Evolutionary conservation across 2,888 invertebrate species (phyloP), one percentile per base, ranked within the genome.

Genomic region (Diarsia brunnea): DNA sequence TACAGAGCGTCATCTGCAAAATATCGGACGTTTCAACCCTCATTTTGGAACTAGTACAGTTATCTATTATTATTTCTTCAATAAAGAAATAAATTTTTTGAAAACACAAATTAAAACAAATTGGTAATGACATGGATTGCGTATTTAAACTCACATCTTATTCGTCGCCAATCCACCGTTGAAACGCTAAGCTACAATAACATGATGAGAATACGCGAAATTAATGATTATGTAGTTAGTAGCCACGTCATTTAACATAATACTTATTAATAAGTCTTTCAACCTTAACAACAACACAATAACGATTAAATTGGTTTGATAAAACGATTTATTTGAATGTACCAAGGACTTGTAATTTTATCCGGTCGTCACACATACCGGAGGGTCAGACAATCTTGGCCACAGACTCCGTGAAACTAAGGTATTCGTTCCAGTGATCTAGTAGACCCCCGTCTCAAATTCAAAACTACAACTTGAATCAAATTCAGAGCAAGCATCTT

Each of bases 401-500:
- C 38, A 38, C 38, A 38, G 8, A 5, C 8, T 38, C 38, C 8
- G 1, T 27, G 11, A 60, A 60, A 60, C 27, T 8, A 55, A 14
- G 16, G 27, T 3, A 27, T 19, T 27, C 4, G 8, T 38, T 53
- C 5, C 19, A 19, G 12, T 38, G 43, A 21, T 19, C 21, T 12
- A 78, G 5, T 21, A 21, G 11, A 75, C 16, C 21, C 49, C 53
- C 5, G 27, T 31, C 8, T 4, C 19, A 47, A 69, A 24, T 45
- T 19, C 60, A 73, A 65, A 72, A 69, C 68, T 65, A 67, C 43
- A 68, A 71, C 58, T 64, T 61, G 45, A 82, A 82, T 73, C 69
- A 69, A 73, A 70, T 61, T 73, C 61, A 70, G 63, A 72, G 69
- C 66, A 43, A 82, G 47, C 61, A 49, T 72, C 77, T 85, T 72